Percentiles rank a stretch among this genome's conserved stretches.
Evolutionary conservation across 2,797 vertebrate species (phyloP).

Genomic region (Prionace glauca): DNA sequence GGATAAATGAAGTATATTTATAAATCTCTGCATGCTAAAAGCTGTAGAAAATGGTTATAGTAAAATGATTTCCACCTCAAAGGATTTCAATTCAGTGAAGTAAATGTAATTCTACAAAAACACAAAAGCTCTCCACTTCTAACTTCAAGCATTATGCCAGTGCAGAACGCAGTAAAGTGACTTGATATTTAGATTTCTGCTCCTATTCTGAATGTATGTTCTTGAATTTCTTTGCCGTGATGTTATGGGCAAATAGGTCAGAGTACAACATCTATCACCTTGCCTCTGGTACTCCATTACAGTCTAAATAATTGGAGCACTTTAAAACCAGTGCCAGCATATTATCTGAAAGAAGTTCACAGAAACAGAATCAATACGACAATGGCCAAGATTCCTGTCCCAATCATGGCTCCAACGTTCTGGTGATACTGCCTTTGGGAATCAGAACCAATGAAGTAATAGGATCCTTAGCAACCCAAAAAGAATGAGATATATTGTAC

Average conservation of each 20-base stretch:
- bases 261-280: not conserved
- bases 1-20: slow-evolving; percentile 27
- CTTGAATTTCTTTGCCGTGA: not conserved
- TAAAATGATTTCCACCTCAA: not conserved
- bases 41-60: not conserved
- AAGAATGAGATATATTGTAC: not conserved
- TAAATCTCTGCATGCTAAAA: not conserved
- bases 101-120: not conserved
- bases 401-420: not conserved
- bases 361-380: slow-evolving; percentile 4
- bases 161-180: not conserved
- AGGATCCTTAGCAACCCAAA: not conserved
- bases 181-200: not conserved
- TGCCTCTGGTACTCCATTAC: slow-evolving; percentile 25
- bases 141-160: not conserved
- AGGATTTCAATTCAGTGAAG: not conserved
- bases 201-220: not conserved
- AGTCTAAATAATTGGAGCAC: not conserved
- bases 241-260: slow-evolving; percentile 25
- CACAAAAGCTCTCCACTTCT: not conserved
- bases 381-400: not conserved
- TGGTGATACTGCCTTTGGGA: slow-evolving; percentile 24
- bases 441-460: not conserved
- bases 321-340: not conserved
- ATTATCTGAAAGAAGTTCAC: slow-evolving; percentile 15